A percentile compares a stretch with the other conserved stretches of the same genome.
Conservation (phyloP, 2,888 invertebrate species). For the Celastrina argiolus region DNA sequence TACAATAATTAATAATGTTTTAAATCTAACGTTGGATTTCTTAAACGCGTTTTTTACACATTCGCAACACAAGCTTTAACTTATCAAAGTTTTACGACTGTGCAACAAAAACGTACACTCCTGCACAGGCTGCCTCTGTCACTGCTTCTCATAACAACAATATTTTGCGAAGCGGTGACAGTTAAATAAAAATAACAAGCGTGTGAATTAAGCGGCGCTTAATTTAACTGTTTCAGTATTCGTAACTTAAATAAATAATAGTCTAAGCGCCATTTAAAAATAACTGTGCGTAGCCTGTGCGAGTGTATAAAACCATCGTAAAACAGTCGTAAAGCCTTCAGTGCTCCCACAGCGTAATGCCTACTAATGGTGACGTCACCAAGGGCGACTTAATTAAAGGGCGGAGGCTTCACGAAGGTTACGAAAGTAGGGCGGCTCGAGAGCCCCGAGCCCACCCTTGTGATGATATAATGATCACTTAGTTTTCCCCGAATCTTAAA, state of each 20-base stretch:
- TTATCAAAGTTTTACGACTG: no score
- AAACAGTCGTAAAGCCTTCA: not conserved
- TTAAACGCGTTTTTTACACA: no score
- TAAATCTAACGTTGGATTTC: no score
- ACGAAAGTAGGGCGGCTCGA: not conserved
- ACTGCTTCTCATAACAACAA: no score
- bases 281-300: not conserved
- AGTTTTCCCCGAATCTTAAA: not conserved
- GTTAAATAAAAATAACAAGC: no score
- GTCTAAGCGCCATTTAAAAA: not conserved
- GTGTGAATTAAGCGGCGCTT: no score
- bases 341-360: slow-evolving; percentile 2
- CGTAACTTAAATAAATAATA: not conserved
- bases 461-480: not conserved
- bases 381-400: slow-evolving; percentile 14
- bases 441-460: not conserved
- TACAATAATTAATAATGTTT: no score
- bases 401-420: not conserved
- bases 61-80: no score
- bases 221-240: no score
- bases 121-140: no score
- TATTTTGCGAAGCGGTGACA: no score
- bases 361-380: slow-evolving; percentile 1
- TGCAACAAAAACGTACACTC: no score
- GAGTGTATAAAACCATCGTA: slow-evolving; percentile 3